Evolutionary conservation across 2,888 invertebrate genomes (phyloP).

Genomic region (Eupithecia subumbrata): DNA sequence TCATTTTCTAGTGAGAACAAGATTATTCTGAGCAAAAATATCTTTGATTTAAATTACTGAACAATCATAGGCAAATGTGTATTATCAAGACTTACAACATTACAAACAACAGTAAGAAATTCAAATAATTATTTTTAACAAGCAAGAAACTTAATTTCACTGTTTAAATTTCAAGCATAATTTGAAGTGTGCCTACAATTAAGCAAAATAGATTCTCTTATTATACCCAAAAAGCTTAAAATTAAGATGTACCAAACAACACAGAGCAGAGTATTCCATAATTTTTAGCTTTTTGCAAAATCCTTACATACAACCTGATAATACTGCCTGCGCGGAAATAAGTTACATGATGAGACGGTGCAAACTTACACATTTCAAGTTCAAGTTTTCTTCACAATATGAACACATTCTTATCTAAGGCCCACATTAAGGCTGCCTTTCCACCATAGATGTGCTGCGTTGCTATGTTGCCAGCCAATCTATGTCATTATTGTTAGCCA

Average conservation of each 20-base stretch:
- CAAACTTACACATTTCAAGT: not conserved
- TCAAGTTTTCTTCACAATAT: not conserved
- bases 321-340: not conserved
- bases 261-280: not conserved
- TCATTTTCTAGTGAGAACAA: slow-evolving; percentile 4
- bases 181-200: slow-evolving; percentile 10
- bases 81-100: no score
- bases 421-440: no score
- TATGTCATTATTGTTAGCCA: no score
- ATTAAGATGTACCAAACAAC: slow-evolving; percentile 28
- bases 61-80: not conserved
- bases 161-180: slow-evolving; percentile 14
- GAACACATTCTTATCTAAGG: not conserved
- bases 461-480: no score
- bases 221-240: slow-evolving; percentile 27
- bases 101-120: not conserved
- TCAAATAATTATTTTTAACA: not conserved
- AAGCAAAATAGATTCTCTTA: slow-evolving; percentile 17
- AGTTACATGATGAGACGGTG: not conserved
- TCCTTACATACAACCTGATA: not conserved
- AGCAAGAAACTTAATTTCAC: not conserved
- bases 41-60: not conserved
- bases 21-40: not conserved
- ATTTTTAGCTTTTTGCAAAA: not conserved
- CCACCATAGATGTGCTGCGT: no score